Evolutionary conservation across 2,113 vertebrate genomes (phyloP).

Genomic region (Puffinus mauretanicus): DNA sequence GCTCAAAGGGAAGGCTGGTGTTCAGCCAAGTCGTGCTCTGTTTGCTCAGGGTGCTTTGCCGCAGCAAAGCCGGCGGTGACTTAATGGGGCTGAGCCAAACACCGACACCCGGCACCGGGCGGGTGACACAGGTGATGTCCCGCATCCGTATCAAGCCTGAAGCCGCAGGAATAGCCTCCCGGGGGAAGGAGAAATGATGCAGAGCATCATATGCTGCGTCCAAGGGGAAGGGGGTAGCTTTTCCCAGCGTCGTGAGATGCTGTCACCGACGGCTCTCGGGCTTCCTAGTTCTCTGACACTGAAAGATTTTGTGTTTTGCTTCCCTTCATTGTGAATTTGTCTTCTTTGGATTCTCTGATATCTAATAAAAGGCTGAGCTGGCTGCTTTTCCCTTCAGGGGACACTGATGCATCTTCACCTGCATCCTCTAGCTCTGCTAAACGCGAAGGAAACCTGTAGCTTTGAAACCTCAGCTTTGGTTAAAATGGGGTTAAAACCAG

Average conservation of each 20-base stretch:
- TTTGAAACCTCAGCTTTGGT: not conserved
- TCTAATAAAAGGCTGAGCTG: not conserved
- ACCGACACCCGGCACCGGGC: accelerated
- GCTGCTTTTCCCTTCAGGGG: not conserved
- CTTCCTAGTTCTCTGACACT: not conserved
- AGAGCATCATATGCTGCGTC: not conserved
- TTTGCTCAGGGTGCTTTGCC: not conserved
- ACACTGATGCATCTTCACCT: not conserved
- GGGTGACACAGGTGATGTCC: not conserved
- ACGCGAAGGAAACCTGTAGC: not conserved
- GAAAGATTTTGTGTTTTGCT: not conserved
- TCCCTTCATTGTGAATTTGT: accelerated
- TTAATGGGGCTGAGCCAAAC: not conserved
- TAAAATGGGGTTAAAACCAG: not conserved
- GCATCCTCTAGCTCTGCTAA: not conserved
- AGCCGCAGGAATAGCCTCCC: not conserved
- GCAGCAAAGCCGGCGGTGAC: accelerated
- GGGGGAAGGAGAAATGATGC: accelerated
- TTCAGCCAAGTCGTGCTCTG: not conserved
- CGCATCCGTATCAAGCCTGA: accelerated
- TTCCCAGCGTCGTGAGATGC: accelerated
- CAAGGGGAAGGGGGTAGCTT: not conserved
- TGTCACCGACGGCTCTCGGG: accelerated
- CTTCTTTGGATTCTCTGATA: not conserved
- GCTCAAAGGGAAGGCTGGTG: not conserved